Evolutionary conservation across 23 tunicate species (phyloP).

Genomic region (Ciona savignyi): DNA sequence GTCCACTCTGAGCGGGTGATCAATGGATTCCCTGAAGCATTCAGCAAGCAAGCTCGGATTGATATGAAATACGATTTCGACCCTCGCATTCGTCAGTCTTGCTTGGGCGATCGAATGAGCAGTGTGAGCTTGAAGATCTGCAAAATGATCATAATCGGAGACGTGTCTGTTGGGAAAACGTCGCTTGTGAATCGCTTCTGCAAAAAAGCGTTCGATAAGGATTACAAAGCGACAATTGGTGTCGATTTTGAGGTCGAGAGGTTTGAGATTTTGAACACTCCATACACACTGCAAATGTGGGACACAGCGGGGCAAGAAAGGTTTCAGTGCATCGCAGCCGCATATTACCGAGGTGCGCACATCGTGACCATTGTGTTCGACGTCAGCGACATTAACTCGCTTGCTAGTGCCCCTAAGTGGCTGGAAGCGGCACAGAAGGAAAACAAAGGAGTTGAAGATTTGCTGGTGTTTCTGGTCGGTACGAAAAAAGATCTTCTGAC

Average conservation of each 20-base stretch:
- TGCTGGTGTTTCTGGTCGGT: slow-evolving; percentile 67
- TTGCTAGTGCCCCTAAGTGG: slow-evolving; percentile 50
- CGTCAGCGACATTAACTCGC: slow-evolving; percentile 55
- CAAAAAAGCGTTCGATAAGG: slow-evolving; percentile 65
- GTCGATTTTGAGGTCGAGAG: slow-evolving; percentile 99
- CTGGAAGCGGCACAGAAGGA: slow-evolving; percentile 73
- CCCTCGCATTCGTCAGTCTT: slow-evolving; percentile 53
- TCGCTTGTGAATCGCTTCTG: slow-evolving; percentile 69
- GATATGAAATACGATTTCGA: slow-evolving; percentile 81
- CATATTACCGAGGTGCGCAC: slow-evolving; percentile 77
- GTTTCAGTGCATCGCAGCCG: slow-evolving; percentile 94
- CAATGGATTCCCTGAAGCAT: slow-evolving; percentile 39
- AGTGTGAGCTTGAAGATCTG: slow-evolving; percentile 73
- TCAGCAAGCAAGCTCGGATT: slow-evolving; percentile 35
- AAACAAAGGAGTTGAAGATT: slow-evolving; percentile 16
- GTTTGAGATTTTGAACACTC: slow-evolving; percentile 81
- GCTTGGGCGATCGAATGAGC: slow-evolving; percentile 27
- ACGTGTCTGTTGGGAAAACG: slow-evolving; percentile 86
- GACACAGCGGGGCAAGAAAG: slow-evolving; percentile 99
- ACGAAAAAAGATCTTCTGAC: slow-evolving; percentile 74
- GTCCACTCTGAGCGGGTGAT: slow-evolving; percentile 63
- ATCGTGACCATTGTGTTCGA: slow-evolving; percentile 68
- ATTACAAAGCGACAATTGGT: slow-evolving; percentile 98
- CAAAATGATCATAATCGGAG: slow-evolving; percentile 93
- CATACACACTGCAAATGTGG: slow-evolving; percentile 99